Conservation (phyloP, 2,888 invertebrate genomes). For the Augochlorella aurata region DNA sequence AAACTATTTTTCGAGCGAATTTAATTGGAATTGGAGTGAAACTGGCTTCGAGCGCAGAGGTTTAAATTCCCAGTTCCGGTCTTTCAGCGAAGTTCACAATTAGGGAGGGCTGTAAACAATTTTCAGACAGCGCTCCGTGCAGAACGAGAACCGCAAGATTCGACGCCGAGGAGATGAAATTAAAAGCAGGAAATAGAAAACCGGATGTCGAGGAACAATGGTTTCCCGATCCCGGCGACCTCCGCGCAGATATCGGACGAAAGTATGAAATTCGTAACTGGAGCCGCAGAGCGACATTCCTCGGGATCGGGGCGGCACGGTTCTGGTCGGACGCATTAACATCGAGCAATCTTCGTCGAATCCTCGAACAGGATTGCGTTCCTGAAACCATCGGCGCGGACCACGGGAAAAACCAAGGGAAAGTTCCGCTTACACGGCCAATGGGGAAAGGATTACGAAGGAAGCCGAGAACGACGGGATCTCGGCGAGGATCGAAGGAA, state of each 20-base stretch:
- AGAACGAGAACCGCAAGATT: neutral
- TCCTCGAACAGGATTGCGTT: conserved; percentile 18
- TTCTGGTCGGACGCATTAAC: conserved; percentile 26
- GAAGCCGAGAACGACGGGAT: conserved; percentile 54
- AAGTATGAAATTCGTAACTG: neutral
- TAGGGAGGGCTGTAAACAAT: neutral
- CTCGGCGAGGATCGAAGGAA: conserved; percentile 58
- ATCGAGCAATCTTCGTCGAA: conserved; percentile 48
- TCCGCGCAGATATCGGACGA: neutral
- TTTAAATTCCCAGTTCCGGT: no score
- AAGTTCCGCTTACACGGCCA: conserved; percentile 37
- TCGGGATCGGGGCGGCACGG: neutral
- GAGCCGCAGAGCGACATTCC: neutral
- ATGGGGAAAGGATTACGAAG: conserved; percentile 57
- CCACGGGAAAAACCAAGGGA: conserved; percentile 4
- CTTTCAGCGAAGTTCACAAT: neutral
- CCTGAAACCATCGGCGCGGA: conserved; percentile 18
- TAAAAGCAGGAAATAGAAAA: neutral
- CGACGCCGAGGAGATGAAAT: neutral
- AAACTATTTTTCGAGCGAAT: no score
- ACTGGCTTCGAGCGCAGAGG: no score
- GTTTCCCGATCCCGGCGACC: neutral
- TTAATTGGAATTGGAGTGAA: no score
- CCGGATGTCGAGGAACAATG: neutral
- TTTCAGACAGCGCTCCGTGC: neutral